Evolutionary conservation across 2,113 vertebrate genomes (phyloP), one percentile per base, ranked within the genome.

Genomic region (Onychostoma macrolepis): DNA sequence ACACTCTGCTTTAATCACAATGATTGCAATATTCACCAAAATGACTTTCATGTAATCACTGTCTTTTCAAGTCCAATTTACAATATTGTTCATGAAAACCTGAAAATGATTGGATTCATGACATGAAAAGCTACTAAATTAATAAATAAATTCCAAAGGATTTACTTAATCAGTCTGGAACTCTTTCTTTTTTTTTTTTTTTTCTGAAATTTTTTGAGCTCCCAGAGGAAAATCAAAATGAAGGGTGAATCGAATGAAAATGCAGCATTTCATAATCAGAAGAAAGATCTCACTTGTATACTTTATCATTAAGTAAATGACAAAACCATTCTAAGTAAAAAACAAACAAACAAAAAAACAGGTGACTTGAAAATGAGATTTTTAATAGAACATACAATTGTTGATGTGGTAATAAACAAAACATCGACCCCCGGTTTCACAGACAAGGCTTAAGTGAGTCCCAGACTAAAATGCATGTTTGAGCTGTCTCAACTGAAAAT

Each of bases 31-130:
- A 38, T 72, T 76, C 56, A 8, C n/a, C 36, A 36, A 48, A 81
- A 65, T 45, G 4, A 80, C 36, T 41, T 80, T 15, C 24, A 41
- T 61, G 78, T 9, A 82, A 82, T 82, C n/a, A 67, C 38, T 61
- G 15, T 65, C 80, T 30, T 82, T 82, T 82, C 80, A 82, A 26
- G 13, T 11, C 1, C 43, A 65, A 82, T 82, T 67, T 45, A 12
- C 8, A 65, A 17, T 12, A 67, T 45, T 81, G 80, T 81, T 45
- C 8, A 26, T 2, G 13, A 26, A 81, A 28, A 81, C 79, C 26
- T 43, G 7, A 63, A 21, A 12, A 21, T 30, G n/a, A 82, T 30
- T 65, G 24, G 12, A 41, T 13, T 50, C 6, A 61, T 78, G 17
- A 36, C 19, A 80, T 63, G 79, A 61, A 81, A 80, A 53, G 15